Evolutionary conservation across 1,140 invertebrate species (phyloP).

Genomic region (Eulimnadia texana): DNA sequence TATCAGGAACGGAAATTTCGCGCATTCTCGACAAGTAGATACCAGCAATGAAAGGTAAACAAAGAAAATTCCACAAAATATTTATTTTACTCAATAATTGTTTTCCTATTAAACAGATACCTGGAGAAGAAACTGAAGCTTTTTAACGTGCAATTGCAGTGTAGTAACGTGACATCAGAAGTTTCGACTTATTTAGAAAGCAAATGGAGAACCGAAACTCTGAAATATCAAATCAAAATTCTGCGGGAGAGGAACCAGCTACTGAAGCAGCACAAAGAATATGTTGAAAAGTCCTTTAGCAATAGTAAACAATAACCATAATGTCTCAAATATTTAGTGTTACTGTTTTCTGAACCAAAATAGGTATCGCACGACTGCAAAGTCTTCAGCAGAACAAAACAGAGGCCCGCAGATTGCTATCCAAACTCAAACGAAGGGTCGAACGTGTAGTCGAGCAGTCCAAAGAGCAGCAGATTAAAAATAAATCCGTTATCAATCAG

Average conservation of each 20-base stretch:
- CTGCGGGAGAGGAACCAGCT: not conserved
- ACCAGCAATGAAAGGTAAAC: not conserved
- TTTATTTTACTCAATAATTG: not conserved
- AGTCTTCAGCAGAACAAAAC: conserved; percentile 31
- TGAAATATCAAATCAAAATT: not conserved
- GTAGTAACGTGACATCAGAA: not conserved
- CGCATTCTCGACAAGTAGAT: not conserved
- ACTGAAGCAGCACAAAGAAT: not conserved
- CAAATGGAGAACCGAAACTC: not conserved
- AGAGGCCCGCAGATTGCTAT: conserved; percentile 3
- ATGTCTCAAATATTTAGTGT: too few relatives aligned
- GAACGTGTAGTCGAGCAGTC: conserved; percentile 5
- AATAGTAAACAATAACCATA: too few relatives aligned
- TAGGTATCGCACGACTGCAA: not conserved
- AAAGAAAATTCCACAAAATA: conserved; percentile 1
- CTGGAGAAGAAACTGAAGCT: conserved; percentile 2
- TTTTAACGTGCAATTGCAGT: not conserved
- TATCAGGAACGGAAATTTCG: conserved; percentile 7
- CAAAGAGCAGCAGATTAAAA: not conserved
- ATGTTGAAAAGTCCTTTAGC: not conserved
- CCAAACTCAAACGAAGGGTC: too few relatives aligned
- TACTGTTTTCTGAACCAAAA: too few relatives aligned
- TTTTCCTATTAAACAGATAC: not conserved
- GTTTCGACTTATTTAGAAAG: not conserved
- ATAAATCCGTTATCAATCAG: not conserved